phyloP scores from a whole-genome alignment of 2,797 vertebrate species.

The Gorsachius magnificus region DNA sequence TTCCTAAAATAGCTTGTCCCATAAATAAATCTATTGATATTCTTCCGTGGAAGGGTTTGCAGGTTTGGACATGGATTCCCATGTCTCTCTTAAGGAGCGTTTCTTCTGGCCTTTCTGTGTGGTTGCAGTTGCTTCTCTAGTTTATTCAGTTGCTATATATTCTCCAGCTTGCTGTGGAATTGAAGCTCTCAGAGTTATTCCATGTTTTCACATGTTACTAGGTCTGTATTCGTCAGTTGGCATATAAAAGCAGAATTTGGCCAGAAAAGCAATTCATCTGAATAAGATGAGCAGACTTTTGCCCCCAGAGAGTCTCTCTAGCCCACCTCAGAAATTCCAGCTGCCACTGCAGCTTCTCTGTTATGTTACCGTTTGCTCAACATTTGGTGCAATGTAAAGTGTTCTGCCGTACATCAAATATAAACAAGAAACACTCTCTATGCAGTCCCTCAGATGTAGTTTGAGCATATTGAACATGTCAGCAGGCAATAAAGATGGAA shows the following conservation, averaged over 20 bases:
- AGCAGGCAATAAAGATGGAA: constrained; percentile 71
- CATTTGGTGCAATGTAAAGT: constrained; percentile 73
- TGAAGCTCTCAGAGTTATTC: constrained; percentile 43
- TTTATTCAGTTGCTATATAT: constrained; percentile 13
- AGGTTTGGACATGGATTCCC: neutral
- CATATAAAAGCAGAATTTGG: constrained; percentile 57
- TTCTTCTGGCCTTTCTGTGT: neutral
- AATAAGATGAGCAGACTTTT: constrained; percentile 71
- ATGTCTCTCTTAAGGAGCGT: neutral
- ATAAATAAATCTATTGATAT: neutral
- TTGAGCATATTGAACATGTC: constrained; percentile 71
- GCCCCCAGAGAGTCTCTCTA: constrained; percentile 64
- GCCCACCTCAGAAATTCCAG: constrained; percentile 70
- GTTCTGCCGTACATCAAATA: constrained; percentile 71
- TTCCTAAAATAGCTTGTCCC: neutral
- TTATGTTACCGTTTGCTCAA: constrained; percentile 70
- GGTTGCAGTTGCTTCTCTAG: neutral
- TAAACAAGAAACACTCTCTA: constrained; percentile 72
- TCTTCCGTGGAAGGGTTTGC: neutral
- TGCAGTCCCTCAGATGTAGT: constrained; percentile 70
- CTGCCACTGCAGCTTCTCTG: constrained; percentile 66
- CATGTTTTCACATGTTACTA: constrained; percentile 60
- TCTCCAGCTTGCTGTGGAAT: constrained; percentile 4
- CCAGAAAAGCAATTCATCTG: constrained; percentile 63
- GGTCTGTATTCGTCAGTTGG: constrained; percentile 64